These are phyloP conservation scores for Monopis laevigella DNA, from an alignment of 2,888 invertebrate genomes.

Conservation along the genomic window DNA sequence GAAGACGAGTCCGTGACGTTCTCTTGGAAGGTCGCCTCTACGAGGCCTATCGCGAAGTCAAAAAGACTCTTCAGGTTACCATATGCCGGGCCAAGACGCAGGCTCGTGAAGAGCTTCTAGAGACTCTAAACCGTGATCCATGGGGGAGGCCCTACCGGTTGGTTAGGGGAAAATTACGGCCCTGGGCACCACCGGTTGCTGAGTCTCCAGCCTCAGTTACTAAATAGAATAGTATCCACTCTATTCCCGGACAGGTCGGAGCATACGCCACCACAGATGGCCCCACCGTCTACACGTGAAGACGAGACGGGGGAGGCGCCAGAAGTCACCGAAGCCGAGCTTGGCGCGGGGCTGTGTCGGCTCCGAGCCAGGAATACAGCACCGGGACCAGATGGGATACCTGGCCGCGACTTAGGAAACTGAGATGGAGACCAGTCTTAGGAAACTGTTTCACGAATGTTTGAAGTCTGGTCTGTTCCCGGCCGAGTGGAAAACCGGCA, in stretches of 20 bases:
- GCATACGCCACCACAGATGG: background rate
- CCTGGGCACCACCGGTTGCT: background rate
- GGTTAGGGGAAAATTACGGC: background rate
- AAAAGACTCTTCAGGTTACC: background rate
- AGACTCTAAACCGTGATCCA: slow-evolving; percentile 2
- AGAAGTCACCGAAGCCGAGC: background rate
- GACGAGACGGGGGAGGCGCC: background rate
- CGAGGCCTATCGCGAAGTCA: background rate
- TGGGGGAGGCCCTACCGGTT: slow-evolving; percentile 4
- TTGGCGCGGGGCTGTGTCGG: background rate
- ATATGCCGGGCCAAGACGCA: background rate
- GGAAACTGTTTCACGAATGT: background rate
- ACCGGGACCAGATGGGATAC: slow-evolving; percentile 11
- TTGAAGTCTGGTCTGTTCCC: slow-evolving; percentile 7
- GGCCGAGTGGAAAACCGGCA: slow-evolving; percentile 9
- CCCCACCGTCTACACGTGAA: too few relatives aligned
- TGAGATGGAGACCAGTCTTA: background rate
- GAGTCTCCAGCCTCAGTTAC: slow-evolving; percentile 8
- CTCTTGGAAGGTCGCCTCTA: background rate
- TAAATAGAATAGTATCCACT: background rate
- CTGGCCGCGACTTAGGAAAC: background rate
- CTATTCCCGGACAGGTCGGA: background rate
- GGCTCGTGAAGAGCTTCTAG: slow-evolving; percentile 3
- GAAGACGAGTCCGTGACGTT: background rate
- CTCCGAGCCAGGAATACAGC: slow-evolving; percentile 1